Conservation (phyloP, 1,140 invertebrate species). For the Orius insidiosus region DNA sequence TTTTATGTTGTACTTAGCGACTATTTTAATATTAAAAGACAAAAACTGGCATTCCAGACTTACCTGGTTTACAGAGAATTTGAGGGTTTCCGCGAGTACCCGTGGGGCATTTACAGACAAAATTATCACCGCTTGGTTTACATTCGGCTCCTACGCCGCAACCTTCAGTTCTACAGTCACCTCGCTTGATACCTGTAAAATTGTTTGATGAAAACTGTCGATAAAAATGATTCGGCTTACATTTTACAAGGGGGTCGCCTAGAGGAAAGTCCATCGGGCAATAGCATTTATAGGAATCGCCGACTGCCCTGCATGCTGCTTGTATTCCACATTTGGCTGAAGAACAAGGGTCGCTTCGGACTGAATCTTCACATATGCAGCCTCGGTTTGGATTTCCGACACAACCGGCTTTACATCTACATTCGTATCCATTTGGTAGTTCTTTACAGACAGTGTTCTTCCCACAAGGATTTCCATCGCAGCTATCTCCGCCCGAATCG, state of each 20-base stretch:
- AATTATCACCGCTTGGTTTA: conserved; percentile 43
- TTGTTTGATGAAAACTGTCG: neutral
- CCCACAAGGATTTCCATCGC: conserved; percentile 63
- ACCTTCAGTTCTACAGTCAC: conserved; percentile 63
- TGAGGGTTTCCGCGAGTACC: conserved; percentile 55
- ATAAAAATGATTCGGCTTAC: conserved; percentile 33
- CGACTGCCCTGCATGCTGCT: conserved; percentile 53
- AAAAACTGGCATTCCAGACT: conserved; percentile 20
- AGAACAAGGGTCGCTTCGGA: conserved; percentile 41
- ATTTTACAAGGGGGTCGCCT: conserved; percentile 69
- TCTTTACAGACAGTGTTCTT: conserved; percentile 66
- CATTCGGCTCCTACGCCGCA: conserved; percentile 70
- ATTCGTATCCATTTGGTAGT: conserved; percentile 48
- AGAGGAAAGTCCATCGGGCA: conserved; percentile 62
- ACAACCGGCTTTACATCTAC: conserved; percentile 59
- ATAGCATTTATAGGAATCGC: conserved; percentile 53
- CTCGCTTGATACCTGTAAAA: conserved; percentile 34
- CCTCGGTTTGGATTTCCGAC: conserved; percentile 61
- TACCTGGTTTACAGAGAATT: conserved; percentile 61
- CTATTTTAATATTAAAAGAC: too few species aligned
- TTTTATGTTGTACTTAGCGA: too few species aligned
- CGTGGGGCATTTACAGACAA: conserved; percentile 61
- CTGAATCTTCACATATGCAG: conserved; percentile 49
- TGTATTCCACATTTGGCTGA: conserved; percentile 60
- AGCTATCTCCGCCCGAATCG: conserved; percentile 40